Evolutionary conservation across 37 sponge, comb jelly and placozoan genomes (phyloP).

Genomic region (Bolinopsis microptera): DNA sequence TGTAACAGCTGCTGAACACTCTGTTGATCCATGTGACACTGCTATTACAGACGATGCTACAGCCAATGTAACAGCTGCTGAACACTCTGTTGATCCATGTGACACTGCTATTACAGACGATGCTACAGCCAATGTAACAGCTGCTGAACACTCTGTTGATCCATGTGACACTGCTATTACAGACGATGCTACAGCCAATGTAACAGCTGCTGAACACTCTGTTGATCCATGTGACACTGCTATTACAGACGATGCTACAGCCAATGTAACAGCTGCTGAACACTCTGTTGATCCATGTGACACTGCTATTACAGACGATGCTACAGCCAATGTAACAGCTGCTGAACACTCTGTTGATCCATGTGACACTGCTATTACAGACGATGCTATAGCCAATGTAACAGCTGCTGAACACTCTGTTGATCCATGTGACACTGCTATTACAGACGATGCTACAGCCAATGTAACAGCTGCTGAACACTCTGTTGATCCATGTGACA

Average conservation of each 20-base stretch:
- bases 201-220: conserved; percentile 27
- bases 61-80: conserved; percentile 50
- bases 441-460: conserved; percentile 1
- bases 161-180: background rate
- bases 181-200: conserved; percentile 48
- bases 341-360: conserved; percentile 9
- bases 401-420: conserved; percentile 25
- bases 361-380: background rate
- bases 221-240: conserved; percentile 41
- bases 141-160: conserved; percentile 29
- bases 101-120: background rate
- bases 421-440: conserved; percentile 31
- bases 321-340: conserved; percentile 58
- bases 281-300: conserved; percentile 45
- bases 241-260: background rate
- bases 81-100: conserved; percentile 36
- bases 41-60: background rate
- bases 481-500: conserved; percentile 35
- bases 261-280: conserved; percentile 45
- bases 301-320: background rate
- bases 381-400: conserved; percentile 58
- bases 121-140: conserved; percentile 55
- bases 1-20: conserved; percentile 32
- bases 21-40: conserved; percentile 44
- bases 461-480: conserved; percentile 48